Evolutionary conservation across 2,113 vertebrate genomes (phyloP).

Genomic region (Haplochromis vanheusdeni): DNA sequence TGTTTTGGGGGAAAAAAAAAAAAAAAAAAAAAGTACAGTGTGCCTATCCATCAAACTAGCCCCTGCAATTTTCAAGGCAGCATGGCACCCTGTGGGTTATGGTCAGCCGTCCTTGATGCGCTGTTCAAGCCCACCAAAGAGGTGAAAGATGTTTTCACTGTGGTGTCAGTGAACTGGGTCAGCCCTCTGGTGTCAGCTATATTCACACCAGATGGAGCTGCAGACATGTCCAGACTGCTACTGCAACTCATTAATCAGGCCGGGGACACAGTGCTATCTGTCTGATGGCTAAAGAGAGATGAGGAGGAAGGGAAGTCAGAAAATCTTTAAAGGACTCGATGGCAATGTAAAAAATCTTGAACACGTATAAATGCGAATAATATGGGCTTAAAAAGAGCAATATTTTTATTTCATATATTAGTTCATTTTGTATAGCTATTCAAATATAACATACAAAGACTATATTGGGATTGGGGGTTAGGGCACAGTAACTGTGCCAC

Average conservation of each 20-base stretch:
- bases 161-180: conserved; percentile 16
- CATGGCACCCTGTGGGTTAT: not conserved
- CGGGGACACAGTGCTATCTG: not conserved
- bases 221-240: not conserved
- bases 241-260: conserved; percentile 29
- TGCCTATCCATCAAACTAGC: not conserved
- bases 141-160: conserved; percentile 2
- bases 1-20: too few species aligned
- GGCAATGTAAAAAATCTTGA: not conserved
- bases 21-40: not conserved
- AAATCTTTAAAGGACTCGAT: not conserved
- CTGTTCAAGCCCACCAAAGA: not conserved
- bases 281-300: not conserved
- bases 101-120: not conserved
- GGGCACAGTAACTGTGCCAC: not conserved
- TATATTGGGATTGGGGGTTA: not conserved
- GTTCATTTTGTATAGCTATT: not conserved
- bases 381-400: not conserved
- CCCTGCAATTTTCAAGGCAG: not conserved
- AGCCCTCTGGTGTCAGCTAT: not conserved
- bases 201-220: conserved; percentile 28
- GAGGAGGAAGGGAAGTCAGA: not conserved
- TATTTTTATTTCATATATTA: conserved; percentile 1
- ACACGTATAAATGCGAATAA: not conserved
- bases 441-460: not conserved